A percentile compares a stretch with the other conserved stretches of the same genome.
These are phyloP conservation scores for Lithobates sylvaticus DNA, from an alignment of 2,797 vertebrate species.

Conservation along the genomic window DNA sequence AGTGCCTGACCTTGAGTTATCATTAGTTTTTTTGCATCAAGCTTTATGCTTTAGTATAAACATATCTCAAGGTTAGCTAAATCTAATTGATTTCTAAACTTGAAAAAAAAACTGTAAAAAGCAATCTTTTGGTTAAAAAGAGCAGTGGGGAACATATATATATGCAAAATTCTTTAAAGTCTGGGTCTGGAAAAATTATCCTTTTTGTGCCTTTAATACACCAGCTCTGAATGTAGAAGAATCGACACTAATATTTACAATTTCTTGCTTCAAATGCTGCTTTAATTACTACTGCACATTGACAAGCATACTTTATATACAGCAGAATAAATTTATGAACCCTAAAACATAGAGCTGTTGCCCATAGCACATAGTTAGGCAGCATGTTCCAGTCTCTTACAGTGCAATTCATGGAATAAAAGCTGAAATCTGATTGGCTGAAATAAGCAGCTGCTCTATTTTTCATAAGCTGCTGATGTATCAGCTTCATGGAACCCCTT, in stretches of 20 bases:
- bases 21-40: not conserved
- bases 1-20: not conserved
- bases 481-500: not conserved
- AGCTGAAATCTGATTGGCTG: not conserved
- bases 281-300: slow-evolving; percentile 15
- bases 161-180: not conserved
- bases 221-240: not conserved
- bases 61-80: no score
- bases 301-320: not conserved
- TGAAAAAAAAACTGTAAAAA: not conserved
- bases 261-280: not conserved
- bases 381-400: no score
- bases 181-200: not conserved
- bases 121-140: no score
- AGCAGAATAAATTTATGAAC: not conserved
- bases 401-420: no score
- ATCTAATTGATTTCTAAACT: not conserved
- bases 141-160: no score
- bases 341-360: not conserved
- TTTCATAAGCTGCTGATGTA: no score
- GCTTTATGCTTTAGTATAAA: not conserved
- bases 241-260: not conserved
- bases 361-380: not conserved
- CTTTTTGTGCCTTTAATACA: no score
- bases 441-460: no score